A percentile compares a stretch with the other conserved stretches of the same genome.
These are phyloP conservation scores for Larimichthys polyactis DNA, from an alignment of 2,113 vertebrate genomes.

Conservation along the genomic window DNA sequence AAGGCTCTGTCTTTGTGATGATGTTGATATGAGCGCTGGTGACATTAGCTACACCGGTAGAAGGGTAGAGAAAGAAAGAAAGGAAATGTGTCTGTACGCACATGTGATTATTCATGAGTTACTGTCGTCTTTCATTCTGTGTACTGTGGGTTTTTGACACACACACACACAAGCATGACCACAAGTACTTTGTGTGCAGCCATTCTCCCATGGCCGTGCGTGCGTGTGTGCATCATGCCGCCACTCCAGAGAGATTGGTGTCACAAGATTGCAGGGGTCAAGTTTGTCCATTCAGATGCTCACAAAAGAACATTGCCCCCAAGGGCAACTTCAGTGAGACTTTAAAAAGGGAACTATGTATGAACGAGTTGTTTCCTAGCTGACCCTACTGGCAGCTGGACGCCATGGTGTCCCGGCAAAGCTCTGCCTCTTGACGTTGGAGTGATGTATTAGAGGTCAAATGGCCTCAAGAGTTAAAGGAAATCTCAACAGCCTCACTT, in stretches of 20 bases:
- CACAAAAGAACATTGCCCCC: slow-evolving; percentile 64
- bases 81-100: not conserved
- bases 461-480: slow-evolving; percentile 7
- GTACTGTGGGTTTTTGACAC: not conserved
- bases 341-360: slow-evolving; percentile 58
- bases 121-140: not conserved
- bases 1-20: slow-evolving; percentile 57
- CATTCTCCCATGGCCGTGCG: not conserved
- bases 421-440: slow-evolving; percentile 48
- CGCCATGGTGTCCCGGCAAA: slow-evolving; percentile 30
- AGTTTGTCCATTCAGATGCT: slow-evolving; percentile 56
- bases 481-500: slow-evolving; percentile 16
- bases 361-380: slow-evolving; percentile 63
- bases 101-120: slow-evolving; percentile 43
- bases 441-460: slow-evolving; percentile 44
- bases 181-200: slow-evolving; percentile 11
- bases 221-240: not conserved
- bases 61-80: slow-evolving; percentile 9
- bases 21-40: slow-evolving; percentile 39
- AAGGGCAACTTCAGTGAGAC: slow-evolving; percentile 50
- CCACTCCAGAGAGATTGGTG: slow-evolving; percentile 34
- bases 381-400: slow-evolving; percentile 47
- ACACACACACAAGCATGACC: not conserved
- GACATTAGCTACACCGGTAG: slow-evolving; percentile 48
- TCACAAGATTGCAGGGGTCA: slow-evolving; percentile 60